These are phyloP conservation scores for Beris morrisii DNA, from an alignment of 2,888 invertebrate species.

Conservation along the genomic window DNA sequence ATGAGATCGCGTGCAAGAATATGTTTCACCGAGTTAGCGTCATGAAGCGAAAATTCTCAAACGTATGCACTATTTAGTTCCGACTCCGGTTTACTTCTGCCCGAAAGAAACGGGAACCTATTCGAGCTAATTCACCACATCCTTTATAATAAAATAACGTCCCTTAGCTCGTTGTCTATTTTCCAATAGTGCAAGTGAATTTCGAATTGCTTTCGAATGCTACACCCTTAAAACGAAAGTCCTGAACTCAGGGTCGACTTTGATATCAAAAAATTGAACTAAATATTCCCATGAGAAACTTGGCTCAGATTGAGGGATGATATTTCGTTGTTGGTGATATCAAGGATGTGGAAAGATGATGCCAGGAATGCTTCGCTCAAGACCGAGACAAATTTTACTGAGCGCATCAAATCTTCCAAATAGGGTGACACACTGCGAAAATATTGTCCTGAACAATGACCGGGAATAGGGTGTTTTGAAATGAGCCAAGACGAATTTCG, in stretches of 20 bases:
- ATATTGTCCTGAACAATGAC: slow-evolving; percentile 35
- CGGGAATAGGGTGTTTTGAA: slow-evolving; percentile 19
- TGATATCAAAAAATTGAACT: slow-evolving; percentile 2
- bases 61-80: slow-evolving; percentile 44
- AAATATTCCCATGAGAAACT: slow-evolving; percentile 39
- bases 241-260: no score
- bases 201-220: slow-evolving; percentile 23
- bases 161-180: slow-evolving; percentile 13
- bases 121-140: no score
- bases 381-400: slow-evolving; percentile 51
- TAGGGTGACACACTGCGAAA: slow-evolving; percentile 37
- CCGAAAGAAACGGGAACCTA: no score
- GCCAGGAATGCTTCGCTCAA: slow-evolving; percentile 27
- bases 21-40: slow-evolving; percentile 54
- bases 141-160: background rate
- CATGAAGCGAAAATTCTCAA: slow-evolving; percentile 44
- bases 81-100: slow-evolving; percentile 31
- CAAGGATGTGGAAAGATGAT: slow-evolving; percentile 22
- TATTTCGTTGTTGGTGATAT: background rate
- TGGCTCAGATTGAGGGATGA: background rate
- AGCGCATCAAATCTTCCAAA: slow-evolving; percentile 51
- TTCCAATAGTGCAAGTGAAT: slow-evolving; percentile 3
- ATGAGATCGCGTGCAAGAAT: slow-evolving; percentile 48
- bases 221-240: no score
- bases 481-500: slow-evolving; percentile 39